Percentiles rank a stretch among this genome's conserved stretches.
phyloP scores from a whole-genome alignment of 2,888 invertebrate genomes.

The Leptogaster cylindrica region DNA sequence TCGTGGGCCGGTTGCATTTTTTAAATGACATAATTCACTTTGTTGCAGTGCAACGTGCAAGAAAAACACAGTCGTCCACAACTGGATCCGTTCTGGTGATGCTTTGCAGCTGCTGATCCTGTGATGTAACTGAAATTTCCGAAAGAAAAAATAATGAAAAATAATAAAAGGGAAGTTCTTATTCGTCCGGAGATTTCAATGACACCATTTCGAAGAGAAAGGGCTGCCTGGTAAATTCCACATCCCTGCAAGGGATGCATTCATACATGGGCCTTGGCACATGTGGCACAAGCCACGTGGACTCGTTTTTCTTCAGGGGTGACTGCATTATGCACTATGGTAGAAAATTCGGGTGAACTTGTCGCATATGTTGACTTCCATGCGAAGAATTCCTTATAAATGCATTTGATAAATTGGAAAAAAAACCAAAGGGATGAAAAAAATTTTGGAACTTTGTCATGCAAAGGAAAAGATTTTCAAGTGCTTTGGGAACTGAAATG shows the following conservation, averaged over 20 bases:
- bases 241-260: no score
- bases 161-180: no score
- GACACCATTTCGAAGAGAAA: conserved; percentile 8
- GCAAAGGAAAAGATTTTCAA: no score
- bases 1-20: background rate
- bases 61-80: conserved; percentile 1
- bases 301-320: conserved; percentile 2
- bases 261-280: background rate
- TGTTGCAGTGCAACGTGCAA: conserved; percentile 16
- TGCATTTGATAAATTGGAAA: no score
- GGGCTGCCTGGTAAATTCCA: no score
- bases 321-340: conserved; percentile 24
- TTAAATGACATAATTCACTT: conserved; percentile 12
- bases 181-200: no score
- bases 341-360: conserved; percentile 5
- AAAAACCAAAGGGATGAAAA: no score
- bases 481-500: no score
- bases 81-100: conserved; percentile 10
- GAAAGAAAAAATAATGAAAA: conserved; percentile 17
- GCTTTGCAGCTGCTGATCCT: conserved; percentile 26
- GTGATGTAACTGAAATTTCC: conserved; percentile 30
- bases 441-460: no score
- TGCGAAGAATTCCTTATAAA: background rate
- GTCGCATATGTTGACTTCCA: background rate
- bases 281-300: conserved; percentile 9